Percentiles rank a stretch among this genome's conserved stretches.
These are phyloP conservation scores for Cydia splendana DNA, from an alignment of 1,140 invertebrate species.

Conservation along the genomic window DNA sequence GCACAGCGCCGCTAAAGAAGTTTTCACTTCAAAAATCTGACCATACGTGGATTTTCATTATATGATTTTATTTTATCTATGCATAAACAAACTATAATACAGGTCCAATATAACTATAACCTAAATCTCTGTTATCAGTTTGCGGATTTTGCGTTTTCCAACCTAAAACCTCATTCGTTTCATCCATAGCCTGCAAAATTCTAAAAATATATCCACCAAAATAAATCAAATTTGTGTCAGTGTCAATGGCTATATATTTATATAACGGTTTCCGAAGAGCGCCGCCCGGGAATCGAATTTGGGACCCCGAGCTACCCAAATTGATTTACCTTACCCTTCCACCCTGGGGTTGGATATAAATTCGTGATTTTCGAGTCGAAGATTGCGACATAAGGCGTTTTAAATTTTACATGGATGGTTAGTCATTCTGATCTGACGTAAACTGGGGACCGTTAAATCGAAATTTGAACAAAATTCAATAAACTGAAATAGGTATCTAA, in stretches of 20 bases:
- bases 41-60: too few species aligned
- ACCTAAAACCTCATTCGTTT: background rate
- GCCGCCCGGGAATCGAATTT: constrained; percentile 70
- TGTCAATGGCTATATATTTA: constrained; percentile 49
- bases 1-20: too few species aligned
- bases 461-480: background rate
- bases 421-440: constrained; percentile 9
- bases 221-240: constrained; percentile 60
- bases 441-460: background rate
- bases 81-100: too few species aligned
- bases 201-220: constrained; percentile 54
- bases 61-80: too few species aligned
- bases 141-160: background rate
- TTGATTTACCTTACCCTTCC: constrained; percentile 63
- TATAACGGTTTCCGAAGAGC: constrained; percentile 55
- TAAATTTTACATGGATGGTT: constrained; percentile 14
- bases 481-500: too few species aligned
- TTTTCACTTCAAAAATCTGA: too few species aligned
- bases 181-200: constrained; percentile 42
- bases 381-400: constrained; percentile 17
- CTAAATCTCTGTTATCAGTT: background rate
- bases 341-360: constrained; percentile 41
- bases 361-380: constrained; percentile 33
- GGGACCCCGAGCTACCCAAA: constrained; percentile 61
- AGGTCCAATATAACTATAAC: too few species aligned